These are phyloP conservation scores for Odontamblyopus rebecca DNA, from an alignment of 2,797 vertebrate species.

Conservation along the genomic window DNA sequence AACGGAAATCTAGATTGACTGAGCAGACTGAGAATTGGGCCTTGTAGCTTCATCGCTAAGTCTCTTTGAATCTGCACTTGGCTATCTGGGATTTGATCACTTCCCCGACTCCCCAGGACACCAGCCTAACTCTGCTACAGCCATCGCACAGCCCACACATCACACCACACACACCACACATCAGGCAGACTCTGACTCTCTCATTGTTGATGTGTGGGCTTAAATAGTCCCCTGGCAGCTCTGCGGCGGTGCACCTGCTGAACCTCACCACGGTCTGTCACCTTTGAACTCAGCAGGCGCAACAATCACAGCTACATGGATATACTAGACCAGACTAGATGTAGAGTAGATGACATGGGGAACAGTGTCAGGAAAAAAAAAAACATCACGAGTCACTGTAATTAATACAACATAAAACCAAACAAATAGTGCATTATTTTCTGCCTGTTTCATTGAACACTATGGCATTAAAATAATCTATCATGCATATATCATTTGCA, in stretches of 20 bases:
- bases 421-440: neutral
- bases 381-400: neutral
- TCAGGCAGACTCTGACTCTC: conserved; percentile 45
- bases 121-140: conserved; percentile 36
- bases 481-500: too few species aligned
- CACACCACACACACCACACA: too few species aligned
- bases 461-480: too few species aligned
- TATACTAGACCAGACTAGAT: neutral
- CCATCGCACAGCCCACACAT: conserved; percentile 33
- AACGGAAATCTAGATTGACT: conserved; percentile 46
- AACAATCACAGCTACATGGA: neutral
- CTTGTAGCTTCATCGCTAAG: conserved; percentile 49
- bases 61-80: conserved; percentile 51
- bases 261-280: conserved; percentile 19
- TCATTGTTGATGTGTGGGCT: conserved; percentile 20
- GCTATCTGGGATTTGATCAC: conserved; percentile 41
- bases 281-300: neutral
- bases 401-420: neutral
- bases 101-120: conserved; percentile 37
- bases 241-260: conserved; percentile 36
- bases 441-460: too few species aligned
- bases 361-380: neutral
- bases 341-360: neutral
- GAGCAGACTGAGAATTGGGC: conserved; percentile 34
- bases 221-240: conserved; percentile 22